Evolutionary conservation across 2,888 invertebrate genomes (phyloP).

Genomic region (Agrotis exclamationis): DNA sequence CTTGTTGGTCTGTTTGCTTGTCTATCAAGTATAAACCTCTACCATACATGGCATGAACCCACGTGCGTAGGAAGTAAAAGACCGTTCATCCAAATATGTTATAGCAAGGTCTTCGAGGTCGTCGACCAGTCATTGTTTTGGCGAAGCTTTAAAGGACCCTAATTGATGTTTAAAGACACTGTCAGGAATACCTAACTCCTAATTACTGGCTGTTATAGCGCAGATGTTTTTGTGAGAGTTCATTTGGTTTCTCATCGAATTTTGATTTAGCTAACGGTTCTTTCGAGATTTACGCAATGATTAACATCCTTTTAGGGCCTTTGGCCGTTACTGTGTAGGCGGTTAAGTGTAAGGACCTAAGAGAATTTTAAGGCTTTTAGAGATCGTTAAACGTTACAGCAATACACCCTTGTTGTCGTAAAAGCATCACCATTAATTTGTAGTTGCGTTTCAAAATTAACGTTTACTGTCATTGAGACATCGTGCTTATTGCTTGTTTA

Average conservation of each 20-base stretch:
- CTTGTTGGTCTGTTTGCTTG: slow-evolving; percentile 38
- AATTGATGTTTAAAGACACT: not conserved
- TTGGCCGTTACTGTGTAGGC: slow-evolving; percentile 51
- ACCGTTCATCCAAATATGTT: slow-evolving; percentile 59
- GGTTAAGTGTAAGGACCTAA: slow-evolving; percentile 34
- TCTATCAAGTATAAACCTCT: slow-evolving; percentile 52
- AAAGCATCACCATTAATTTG: not conserved
- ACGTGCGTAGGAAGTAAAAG: slow-evolving; percentile 66
- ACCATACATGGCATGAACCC: slow-evolving; percentile 52
- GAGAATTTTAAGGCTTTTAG: slow-evolving; percentile 9
- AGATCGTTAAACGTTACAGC: not conserved
- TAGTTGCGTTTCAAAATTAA: not conserved
- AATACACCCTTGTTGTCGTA: not conserved
- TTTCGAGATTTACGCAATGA: slow-evolving; percentile 15
- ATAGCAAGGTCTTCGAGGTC: slow-evolving; percentile 62
- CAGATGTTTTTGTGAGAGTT: slow-evolving; percentile 13
- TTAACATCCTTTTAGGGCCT: slow-evolving; percentile 35
- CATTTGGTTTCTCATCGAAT: not conserved
- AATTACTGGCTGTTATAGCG: slow-evolving; percentile 15
- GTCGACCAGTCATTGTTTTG: slow-evolving; percentile 57
- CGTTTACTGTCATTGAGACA: not conserved
- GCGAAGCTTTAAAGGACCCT: slow-evolving; percentile 17
- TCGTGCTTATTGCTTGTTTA: not conserved
- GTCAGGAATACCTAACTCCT: slow-evolving; percentile 24
- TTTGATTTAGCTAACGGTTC: slow-evolving; percentile 37